A percentile compares a stretch with the other conserved stretches of the same genome.
Evolutionary conservation across 2,888 invertebrate genomes (phyloP).

Genomic region (Philaethria dido): DNA sequence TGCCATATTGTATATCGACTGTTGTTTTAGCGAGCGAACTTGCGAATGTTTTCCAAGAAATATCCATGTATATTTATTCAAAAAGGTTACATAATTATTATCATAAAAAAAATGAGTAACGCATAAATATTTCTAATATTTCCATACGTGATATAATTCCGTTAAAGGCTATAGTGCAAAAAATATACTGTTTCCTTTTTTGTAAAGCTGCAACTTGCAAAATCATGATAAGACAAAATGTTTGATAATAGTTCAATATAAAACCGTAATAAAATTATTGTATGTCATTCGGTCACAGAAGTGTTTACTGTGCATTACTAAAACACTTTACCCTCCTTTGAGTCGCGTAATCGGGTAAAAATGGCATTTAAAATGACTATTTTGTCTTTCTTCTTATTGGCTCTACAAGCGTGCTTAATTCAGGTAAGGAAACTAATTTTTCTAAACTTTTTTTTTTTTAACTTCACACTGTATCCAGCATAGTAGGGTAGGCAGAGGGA

Average conservation of each 20-base stretch:
- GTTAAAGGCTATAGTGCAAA: conserved; percentile 11
- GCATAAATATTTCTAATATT: not conserved
- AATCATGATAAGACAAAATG: not conserved
- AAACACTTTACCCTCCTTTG: no score
- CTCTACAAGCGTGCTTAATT: not conserved
- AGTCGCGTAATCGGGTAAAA: no score
- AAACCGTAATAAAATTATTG: not conserved
- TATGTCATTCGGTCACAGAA: not conserved
- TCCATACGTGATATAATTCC: conserved; percentile 12
- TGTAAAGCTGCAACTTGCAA: not conserved
- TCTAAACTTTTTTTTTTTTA: no score
- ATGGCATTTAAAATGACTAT: not conserved
- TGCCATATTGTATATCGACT: conserved; percentile 41
- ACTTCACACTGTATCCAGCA: no score
- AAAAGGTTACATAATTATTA: not conserved
- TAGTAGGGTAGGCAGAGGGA: no score
- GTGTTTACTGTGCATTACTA: not conserved
- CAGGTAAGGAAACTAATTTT: not conserved
- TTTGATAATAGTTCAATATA: conserved; percentile 3
- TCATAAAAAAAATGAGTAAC: not conserved
- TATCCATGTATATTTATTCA: not conserved
- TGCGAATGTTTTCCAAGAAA: conserved; percentile 18
- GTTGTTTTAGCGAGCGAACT: conserved; percentile 1
- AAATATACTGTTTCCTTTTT: not conserved
- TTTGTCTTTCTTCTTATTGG: not conserved